A percentile compares a stretch with the other conserved stretches of the same genome.
Conservation (phyloP, 1,140 invertebrate species). For the Zeugodacus cucurbitae region DNA sequence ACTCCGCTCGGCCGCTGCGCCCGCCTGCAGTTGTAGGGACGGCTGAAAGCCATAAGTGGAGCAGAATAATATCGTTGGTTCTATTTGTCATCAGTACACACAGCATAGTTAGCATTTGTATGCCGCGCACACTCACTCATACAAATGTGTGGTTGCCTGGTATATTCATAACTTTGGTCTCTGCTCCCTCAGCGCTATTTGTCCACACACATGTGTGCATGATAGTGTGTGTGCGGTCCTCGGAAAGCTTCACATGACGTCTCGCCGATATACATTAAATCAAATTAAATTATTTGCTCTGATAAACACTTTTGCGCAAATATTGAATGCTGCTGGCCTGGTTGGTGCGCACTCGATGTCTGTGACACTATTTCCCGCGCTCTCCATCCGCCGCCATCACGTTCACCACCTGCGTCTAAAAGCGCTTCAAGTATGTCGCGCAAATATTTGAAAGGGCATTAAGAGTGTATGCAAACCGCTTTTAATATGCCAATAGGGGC, state of each 20-base stretch:
- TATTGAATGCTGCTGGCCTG: not conserved
- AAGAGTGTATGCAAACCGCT: not conserved
- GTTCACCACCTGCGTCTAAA: not conserved
- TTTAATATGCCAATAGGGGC: not conserved
- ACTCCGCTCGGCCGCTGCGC: not conserved
- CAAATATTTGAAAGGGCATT: not conserved
- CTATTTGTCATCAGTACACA: not conserved
- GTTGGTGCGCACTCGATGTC: not conserved
- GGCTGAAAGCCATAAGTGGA: not conserved
- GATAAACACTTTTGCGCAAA: constrained; percentile 21
- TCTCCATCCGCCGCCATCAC: too few species aligned
- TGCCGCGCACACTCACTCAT: not conserved
- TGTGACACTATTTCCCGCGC: not conserved
- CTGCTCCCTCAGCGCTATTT: not conserved
- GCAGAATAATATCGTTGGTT: constrained; percentile 5
- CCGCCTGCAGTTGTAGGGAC: not conserved
- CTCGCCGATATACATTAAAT: constrained; percentile 18
- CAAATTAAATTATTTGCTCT: constrained; percentile 32
- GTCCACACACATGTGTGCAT: not conserved
- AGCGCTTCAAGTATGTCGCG: not conserved
- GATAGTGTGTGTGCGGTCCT: not conserved
- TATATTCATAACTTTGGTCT: not conserved
- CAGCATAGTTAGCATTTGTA: not conserved
- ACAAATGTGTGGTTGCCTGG: not conserved
- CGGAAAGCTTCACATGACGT: not conserved